These are phyloP conservation scores for Elysia crispata DNA, from an alignment of 2,888 invertebrate species.

Conservation along the genomic window DNA sequence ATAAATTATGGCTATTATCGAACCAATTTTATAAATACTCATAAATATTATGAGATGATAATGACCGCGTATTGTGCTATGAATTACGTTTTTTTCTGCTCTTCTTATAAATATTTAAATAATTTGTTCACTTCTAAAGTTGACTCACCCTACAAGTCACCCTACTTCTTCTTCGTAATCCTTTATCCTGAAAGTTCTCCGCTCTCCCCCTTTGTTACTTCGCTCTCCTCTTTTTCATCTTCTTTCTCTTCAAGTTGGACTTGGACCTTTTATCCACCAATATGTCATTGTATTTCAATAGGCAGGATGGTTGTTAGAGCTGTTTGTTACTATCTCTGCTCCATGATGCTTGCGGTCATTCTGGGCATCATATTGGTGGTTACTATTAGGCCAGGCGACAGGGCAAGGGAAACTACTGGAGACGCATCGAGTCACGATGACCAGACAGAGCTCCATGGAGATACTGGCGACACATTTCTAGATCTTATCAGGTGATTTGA, in stretches of 20 bases:
- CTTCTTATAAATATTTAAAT: no score
- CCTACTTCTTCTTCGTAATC: no score
- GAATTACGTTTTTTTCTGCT: no score
- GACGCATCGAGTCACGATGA: conserved; percentile 49
- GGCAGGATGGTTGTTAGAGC: conserved; percentile 88
- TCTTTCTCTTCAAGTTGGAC: neutral
- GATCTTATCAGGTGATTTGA: conserved; percentile 66
- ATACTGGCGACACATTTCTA: conserved; percentile 61
- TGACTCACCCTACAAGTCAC: no score
- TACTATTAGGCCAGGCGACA: conserved; percentile 87
- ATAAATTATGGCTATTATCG: no score
- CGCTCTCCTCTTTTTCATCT: neutral
- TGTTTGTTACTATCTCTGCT: conserved; percentile 93
- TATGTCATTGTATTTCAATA: no score
- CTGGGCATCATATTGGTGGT: conserved; percentile 92
- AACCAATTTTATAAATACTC: no score
- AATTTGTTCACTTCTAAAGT: no score
- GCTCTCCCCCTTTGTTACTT: neutral
- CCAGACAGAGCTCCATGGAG: conserved; percentile 55
- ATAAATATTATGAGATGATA: no score
- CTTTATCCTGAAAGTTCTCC: no score
- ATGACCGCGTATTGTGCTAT: no score
- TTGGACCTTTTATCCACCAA: neutral
- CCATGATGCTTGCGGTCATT: conserved; percentile 93
- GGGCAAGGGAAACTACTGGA: no score